Evolutionary conservation across 64 coral and sea anemone genomes (phyloP), one percentile per base, ranked within the genome.

Genomic region (Stichodactyla helianthus): DNA sequence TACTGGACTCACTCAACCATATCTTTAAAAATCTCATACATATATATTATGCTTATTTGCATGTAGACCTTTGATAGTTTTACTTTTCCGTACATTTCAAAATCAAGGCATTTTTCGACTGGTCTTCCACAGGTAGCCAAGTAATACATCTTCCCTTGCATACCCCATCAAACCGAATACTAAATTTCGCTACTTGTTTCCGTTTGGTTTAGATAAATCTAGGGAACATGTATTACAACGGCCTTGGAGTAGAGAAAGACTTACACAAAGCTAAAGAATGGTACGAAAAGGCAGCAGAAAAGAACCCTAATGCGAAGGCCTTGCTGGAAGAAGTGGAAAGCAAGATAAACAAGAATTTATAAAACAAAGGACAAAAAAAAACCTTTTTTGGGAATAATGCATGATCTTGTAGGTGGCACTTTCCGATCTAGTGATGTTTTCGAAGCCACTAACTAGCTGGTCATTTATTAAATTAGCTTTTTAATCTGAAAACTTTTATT

Each of bases 221-320:
- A 6, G 97, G 97, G 1, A 99, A 99, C 61, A 99, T 99, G 93
- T 99, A 99, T 25, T 99, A 99, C 82, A 95, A 89, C 64, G 97
- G 97, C 77, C 89, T 95, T 88, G 97, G 97, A 86, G 93, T 99
- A 10, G 91, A 99, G 26, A 99, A 95, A 80, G 67, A 99, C 86
- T 93, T 87, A 82, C 89, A 90, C 18, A 92, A 85, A 54, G 91
- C 97, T 0, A 90, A 90, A 71, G 88, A 95, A 52, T 70, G 89
- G 17, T 99, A 95, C 51, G 88, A 70, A 76, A 58, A 86, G 74
- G 97, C 93, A 15, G 93, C 93, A 22, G 86, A 82, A 44, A 92
- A 52, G 6, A 99, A 95, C 27, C 60, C 91, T 58, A 87, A 99
- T 19, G 97, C 93, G 76, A 79, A 92, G 25, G 77, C 91, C 55